phyloP scores from a whole-genome alignment of 2,797 vertebrate species.

The Chelon labrosus region DNA sequence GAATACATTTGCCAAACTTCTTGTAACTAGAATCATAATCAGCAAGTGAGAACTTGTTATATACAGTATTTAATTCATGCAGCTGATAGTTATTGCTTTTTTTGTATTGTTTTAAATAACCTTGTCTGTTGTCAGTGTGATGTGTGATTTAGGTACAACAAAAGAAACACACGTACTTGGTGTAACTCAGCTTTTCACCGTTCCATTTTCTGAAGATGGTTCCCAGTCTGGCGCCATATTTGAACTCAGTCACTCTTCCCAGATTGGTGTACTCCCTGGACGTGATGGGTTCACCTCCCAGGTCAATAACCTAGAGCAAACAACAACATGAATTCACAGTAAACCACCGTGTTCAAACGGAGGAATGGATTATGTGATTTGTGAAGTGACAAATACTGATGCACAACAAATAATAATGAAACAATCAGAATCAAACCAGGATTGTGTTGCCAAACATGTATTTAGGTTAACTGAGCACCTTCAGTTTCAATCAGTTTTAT shows the following conservation, averaged over 20 bases:
- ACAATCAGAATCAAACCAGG: background rate
- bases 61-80: too few species aligned
- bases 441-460: background rate
- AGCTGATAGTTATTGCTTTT: background rate
- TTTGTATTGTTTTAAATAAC: background rate
- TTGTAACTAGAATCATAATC: too few species aligned
- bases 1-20: background rate
- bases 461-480: background rate
- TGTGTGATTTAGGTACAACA: background rate
- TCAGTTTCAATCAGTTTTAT: background rate
- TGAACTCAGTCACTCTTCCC: slow-evolving; percentile 96
- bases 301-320: slow-evolving; percentile 90
- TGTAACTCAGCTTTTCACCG: slow-evolving; percentile 91
- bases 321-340: slow-evolving; percentile 19
- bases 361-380: background rate
- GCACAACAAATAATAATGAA: background rate
- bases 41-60: too few species aligned
- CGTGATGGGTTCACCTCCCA: slow-evolving; percentile 88
- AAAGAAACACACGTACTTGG: slow-evolving; percentile 81
- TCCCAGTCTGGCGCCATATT: slow-evolving; percentile 91
- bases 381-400: background rate
- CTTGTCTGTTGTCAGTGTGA: background rate
- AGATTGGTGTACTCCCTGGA: slow-evolving; percentile 83
- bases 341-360: background rate
- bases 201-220: slow-evolving; percentile 90